Evolutionary conservation across 2,797 vertebrate genomes (phyloP), one percentile per base, ranked within the genome.

Genomic region (Danio choprae): DNA sequence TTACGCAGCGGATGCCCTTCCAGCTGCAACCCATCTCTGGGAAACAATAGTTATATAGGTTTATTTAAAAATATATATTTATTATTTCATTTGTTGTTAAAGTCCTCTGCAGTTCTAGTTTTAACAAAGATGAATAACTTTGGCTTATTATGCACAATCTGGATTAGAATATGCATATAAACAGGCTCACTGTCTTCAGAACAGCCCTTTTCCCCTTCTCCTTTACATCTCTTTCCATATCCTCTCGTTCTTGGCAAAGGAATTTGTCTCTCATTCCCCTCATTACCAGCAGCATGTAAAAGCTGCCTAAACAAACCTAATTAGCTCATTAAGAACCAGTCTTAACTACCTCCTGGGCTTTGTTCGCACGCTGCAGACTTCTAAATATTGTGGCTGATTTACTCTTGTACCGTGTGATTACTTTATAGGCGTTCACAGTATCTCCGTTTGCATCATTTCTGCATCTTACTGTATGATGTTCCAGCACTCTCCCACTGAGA

Each of bases 301-400:
- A 56, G 36, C 69, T 62, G 29, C 77, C 70, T 71, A 69, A 84
- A 77, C 74, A 78, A 77, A 74, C 67, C 58, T 79, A 82, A 84
- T 86, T 81, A 81, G 60, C 74, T 80, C 77, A 75, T 74, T 81
- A 74, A 46, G 76, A 83, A 58, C 80, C 60, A 56, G 68, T 48
- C 70, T 65, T 75, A 68, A 82, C 67, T 77, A 80, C 77, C 82
- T 80, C 68, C 69, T 58, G 79, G 70, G 69, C 62, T 81, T 82
- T 77, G 72, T 64, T 76, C 78, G 29, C 53, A 29, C 58, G 69
- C 50, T 78, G 43, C 46, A 67, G 79, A 77, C 51, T 74, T 60
- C 71, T 64, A 77, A 79, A 70, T 69, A 56, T 76, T 64, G 79
- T 81, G 71, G 70, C 63, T 79, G 77, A 84, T 79, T 77, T 67